Percentiles rank a stretch among this genome's conserved stretches.
These are phyloP conservation scores for Ifrita kowaldi DNA, from an alignment of 2,113 vertebrate genomes.

Conservation along the genomic window DNA sequence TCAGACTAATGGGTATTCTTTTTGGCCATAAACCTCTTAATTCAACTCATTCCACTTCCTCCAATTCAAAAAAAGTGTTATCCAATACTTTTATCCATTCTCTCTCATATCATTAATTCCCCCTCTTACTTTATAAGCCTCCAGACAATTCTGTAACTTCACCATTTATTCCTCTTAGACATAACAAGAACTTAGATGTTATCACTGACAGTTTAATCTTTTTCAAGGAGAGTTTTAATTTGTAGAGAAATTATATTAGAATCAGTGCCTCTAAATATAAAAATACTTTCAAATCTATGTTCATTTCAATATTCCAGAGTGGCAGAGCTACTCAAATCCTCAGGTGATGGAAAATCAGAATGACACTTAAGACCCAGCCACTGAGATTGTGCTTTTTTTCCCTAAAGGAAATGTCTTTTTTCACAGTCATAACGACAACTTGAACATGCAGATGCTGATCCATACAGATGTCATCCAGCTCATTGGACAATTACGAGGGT, in stretches of 20 bases:
- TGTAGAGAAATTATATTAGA: slow-evolving; percentile 47
- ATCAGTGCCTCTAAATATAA: slow-evolving; percentile 43
- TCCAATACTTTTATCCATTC: slow-evolving; percentile 25
- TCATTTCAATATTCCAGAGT: slow-evolving; percentile 30
- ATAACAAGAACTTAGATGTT: slow-evolving; percentile 57
- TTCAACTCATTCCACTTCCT: background rate
- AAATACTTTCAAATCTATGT: slow-evolving; percentile 38
- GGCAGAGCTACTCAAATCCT: background rate
- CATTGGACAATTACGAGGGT: background rate
- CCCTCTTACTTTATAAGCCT: slow-evolving; percentile 45
- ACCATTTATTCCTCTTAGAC: slow-evolving; percentile 54
- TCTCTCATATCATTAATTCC: slow-evolving; percentile 24
- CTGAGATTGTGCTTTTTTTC: background rate
- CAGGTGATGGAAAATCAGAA: slow-evolving; percentile 32
- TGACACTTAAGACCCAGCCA: background rate
- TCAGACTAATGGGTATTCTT: background rate
- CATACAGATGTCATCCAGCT: background rate
- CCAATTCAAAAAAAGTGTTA: background rate
- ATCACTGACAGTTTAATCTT: slow-evolving; percentile 62
- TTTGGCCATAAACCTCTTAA: slow-evolving; percentile 33
- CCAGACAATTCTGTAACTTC: slow-evolving; percentile 62
- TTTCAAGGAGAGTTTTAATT: slow-evolving; percentile 60
- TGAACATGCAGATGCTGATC: background rate
- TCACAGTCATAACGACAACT: fast-evolving
- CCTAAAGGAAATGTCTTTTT: background rate